Evolutionary conservation across 2,113 vertebrate genomes (phyloP), one percentile per base, ranked within the genome.

Genomic region (Engystomops pustulosus): DNA sequence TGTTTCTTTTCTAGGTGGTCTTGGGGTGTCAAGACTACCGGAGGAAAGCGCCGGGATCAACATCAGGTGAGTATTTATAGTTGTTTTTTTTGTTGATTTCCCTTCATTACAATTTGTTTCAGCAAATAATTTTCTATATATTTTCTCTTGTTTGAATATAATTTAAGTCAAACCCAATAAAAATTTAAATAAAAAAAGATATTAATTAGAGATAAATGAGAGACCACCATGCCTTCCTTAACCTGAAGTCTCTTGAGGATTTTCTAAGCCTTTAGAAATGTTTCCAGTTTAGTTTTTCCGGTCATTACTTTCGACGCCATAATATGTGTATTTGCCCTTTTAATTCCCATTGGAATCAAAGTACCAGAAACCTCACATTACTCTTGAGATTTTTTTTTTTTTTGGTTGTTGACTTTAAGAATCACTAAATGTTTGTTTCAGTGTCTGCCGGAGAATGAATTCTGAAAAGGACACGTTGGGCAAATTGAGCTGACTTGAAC

Each of bases 401-500:
- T 67, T 49, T 62, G 14, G 32, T 65, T 34, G 38, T 49, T 41
- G 38, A 17, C 32, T 58, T 58, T 49, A 30, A 47, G 70, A 75
- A 75, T 30, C 17, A 20, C 30, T 74, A 60, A 72, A 82, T 70
- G 62, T 45, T 55, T 79, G 49, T 55, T 69, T 84, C 38, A 49
- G 9, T 30, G 62, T 55, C 32, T 32, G 32, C 3, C 3, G n/a
- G 55, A 53, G 51, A 84, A 78, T 84, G 15, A 58, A 79, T 78
- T 79, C 49, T 55, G 47, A 70, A 84, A 78, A 79, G 62, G 47
- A 84, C 58, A 41, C 18, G n/a, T 36, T 70, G 62, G 44, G 58
- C 55, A 69, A 38, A 78, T 70, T 78, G 65, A 78, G 44, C 74
- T 30, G 72, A 77, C 47, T 70, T 84, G 47, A 84, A 84, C 75